Evolutionary conservation across 30 jellyfish, hydroid and myxozoan genomes (phyloP).

Genomic region (Turritopsis rubra): DNA sequence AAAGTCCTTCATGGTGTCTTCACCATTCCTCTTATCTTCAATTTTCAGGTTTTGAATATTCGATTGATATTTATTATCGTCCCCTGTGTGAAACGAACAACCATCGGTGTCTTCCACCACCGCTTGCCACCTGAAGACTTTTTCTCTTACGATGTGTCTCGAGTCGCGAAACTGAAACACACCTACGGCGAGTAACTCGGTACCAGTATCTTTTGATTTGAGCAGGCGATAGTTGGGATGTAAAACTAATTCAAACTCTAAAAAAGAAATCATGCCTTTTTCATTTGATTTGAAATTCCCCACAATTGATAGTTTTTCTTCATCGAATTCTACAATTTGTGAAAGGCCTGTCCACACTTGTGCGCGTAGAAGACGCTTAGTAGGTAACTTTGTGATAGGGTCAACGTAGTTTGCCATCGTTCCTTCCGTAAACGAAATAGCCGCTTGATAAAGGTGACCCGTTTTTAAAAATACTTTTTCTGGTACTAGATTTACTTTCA

Average conservation of each 20-base stretch:
- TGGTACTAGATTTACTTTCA: not conserved
- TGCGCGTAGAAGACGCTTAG: slow-evolving; percentile 2
- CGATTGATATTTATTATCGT: not conserved
- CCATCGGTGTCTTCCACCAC: slow-evolving; percentile 2
- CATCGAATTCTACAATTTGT: slow-evolving; percentile 3
- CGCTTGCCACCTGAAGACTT: slow-evolving; percentile 2
- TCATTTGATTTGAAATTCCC: slow-evolving; percentile 1
- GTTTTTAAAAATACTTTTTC: not conserved
- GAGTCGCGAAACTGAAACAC: not conserved
- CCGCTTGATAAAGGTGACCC: slow-evolving; percentile 11
- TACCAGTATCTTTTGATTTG: slow-evolving; percentile 7
- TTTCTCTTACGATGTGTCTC: slow-evolving; percentile 5
- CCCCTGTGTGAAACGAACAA: not conserved
- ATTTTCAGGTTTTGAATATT: too few species aligned
- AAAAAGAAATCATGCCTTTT: slow-evolving; percentile 6
- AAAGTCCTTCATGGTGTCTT: too few species aligned
- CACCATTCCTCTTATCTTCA: not conserved
- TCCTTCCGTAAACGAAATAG: slow-evolving; percentile 17
- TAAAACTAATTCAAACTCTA: slow-evolving; percentile 7
- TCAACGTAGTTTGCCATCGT: not conserved
- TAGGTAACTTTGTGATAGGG: not conserved
- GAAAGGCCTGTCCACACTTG: slow-evolving; percentile 24
- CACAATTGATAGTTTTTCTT: not conserved
- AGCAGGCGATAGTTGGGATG: slow-evolving; percentile 3
- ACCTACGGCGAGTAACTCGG: not conserved